Evolutionary conservation across 2,797 vertebrate species (phyloP).

Genomic region (Apogon hyalosoma): DNA sequence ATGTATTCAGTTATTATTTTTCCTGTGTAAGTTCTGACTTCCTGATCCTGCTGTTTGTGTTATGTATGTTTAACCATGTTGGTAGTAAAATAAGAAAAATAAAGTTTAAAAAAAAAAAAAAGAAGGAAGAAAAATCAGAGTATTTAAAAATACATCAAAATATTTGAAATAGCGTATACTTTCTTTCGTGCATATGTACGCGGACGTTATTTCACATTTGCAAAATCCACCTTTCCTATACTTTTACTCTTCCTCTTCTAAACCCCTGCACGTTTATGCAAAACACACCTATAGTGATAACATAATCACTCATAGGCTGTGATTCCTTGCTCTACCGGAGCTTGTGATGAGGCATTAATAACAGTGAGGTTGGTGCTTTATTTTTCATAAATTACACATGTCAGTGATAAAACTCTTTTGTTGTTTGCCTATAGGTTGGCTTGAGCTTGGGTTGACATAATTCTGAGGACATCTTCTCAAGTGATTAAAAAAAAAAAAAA

Average conservation of each 20-base stretch:
- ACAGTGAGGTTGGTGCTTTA: slow-evolving; percentile 76
- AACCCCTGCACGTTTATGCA: slow-evolving; percentile 80
- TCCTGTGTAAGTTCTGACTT: too few species aligned
- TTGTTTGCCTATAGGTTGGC: slow-evolving; percentile 63
- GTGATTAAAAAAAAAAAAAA: background rate
- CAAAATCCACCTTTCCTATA: slow-evolving; percentile 32
- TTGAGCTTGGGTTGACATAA: slow-evolving; percentile 26
- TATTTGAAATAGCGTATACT: slow-evolving; percentile 13
- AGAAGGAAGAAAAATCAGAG: background rate
- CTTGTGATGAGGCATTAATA: slow-evolving; percentile 87
- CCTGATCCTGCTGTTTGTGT: too few species aligned
- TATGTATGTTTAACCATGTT: background rate
- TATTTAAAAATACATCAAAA: slow-evolving; percentile 14
- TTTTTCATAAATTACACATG: slow-evolving; percentile 85
- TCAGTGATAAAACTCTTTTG: slow-evolving; percentile 81
- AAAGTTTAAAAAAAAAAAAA: too few species aligned
- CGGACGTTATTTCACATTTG: slow-evolving; percentile 39
- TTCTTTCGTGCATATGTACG: slow-evolving; percentile 8
- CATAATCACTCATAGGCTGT: slow-evolving; percentile 84
- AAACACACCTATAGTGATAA: slow-evolving; percentile 85
- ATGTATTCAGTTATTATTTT: too few species aligned
- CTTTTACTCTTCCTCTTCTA: slow-evolving; percentile 33
- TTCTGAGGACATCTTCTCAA: slow-evolving; percentile 20
- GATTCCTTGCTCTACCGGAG: slow-evolving; percentile 87
- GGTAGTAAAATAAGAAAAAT: background rate